phyloP scores from a whole-genome alignment of 2,113 vertebrate genomes.

The Lepisosteus oculatus region DNA sequence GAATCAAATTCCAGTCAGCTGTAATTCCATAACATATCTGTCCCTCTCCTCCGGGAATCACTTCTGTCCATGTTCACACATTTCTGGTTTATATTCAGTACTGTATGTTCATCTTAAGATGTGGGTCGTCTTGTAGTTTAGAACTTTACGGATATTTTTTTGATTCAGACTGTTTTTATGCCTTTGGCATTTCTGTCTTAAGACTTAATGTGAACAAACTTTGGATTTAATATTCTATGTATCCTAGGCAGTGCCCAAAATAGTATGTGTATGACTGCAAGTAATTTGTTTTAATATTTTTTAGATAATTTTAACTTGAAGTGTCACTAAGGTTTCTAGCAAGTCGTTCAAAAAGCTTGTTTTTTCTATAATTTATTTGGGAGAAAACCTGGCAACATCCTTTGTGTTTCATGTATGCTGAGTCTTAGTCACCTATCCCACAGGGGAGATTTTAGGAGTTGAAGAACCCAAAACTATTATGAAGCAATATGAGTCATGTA shows the following conservation, averaged over 20 bases:
- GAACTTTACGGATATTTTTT: too few relatives aligned
- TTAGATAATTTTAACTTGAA: background rate
- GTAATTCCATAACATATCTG: too few relatives aligned
- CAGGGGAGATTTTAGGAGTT: too few relatives aligned
- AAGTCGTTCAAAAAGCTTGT: background rate
- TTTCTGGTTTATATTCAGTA: background rate
- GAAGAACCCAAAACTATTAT: background rate
- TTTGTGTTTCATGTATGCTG: background rate
- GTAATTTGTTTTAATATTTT: background rate
- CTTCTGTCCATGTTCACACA: too few relatives aligned
- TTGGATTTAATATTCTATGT: too few relatives aligned
- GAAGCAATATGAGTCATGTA: background rate
- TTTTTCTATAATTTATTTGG: background rate
- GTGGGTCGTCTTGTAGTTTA: too few relatives aligned
- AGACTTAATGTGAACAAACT: background rate
- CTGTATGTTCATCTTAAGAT: too few relatives aligned
- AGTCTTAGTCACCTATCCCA: background rate
- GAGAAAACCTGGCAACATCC: background rate
- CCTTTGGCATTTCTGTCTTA: too few relatives aligned
- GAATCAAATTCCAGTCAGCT: too few relatives aligned
- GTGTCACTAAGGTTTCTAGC: background rate
- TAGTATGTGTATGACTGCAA: constrained; percentile 4
- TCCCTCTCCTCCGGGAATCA: too few relatives aligned
- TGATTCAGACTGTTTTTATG: too few relatives aligned
- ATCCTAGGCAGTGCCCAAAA: too few relatives aligned